phyloP scores from a whole-genome alignment of 1,140 invertebrate genomes.

The Teleopsis dalmanni region DNA sequence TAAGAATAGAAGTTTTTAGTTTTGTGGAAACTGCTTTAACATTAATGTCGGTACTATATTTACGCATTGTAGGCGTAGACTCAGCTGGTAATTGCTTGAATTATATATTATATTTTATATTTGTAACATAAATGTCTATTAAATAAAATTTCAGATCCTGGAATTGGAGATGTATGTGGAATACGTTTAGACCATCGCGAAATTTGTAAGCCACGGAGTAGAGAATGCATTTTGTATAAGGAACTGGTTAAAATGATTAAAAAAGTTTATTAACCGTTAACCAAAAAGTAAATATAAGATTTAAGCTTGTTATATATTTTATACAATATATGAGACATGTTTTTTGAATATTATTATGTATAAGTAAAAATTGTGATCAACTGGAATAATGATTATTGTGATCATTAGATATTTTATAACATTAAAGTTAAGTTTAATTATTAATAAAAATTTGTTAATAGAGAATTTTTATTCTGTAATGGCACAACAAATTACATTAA shows the following conservation, averaged over 20 bases:
- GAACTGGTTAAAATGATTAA: conserved; percentile 53
- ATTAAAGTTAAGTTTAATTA: too few relatives aligned
- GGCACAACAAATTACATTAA: too few relatives aligned
- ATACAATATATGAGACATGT: too few relatives aligned
- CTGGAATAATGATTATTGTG: too few relatives aligned
- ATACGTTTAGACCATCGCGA: conserved; percentile 62
- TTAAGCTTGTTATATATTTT: too few relatives aligned
- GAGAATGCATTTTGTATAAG: conserved; percentile 57
- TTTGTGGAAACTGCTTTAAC: conserved; percentile 62
- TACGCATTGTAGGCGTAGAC: conserved; percentile 59
- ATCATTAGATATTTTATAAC: too few relatives aligned
- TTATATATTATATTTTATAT: conserved; percentile 1
- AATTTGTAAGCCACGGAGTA: conserved; percentile 62
- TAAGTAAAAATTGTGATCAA: too few relatives aligned
- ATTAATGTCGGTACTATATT: conserved; percentile 58
- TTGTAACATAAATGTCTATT: too few relatives aligned
- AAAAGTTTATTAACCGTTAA: conserved; percentile 42
- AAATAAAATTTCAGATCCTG: conserved; percentile 58
- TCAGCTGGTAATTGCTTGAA: conserved; percentile 52
- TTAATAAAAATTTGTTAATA: too few relatives aligned
- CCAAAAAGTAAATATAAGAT: too few relatives aligned
- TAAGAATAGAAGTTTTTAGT: conserved; percentile 53
- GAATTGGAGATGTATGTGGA: conserved; percentile 56
- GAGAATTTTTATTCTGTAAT: too few relatives aligned
- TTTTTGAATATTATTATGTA: too few relatives aligned